phyloP scores from a whole-genome alignment of 2,888 invertebrate genomes.

The Orchesellides sinensis region DNA sequence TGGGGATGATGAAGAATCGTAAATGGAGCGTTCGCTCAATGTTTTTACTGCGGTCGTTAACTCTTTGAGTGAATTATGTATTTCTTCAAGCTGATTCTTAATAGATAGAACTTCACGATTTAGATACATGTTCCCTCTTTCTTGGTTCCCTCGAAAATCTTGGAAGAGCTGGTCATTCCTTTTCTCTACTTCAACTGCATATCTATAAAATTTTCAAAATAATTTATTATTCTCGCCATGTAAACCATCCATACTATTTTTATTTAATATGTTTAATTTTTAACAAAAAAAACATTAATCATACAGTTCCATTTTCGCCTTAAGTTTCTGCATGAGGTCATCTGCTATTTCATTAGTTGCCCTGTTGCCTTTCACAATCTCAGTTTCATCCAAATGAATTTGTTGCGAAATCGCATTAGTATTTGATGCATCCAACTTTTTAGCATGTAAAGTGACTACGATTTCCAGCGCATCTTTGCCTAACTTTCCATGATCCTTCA shows the following conservation, averaged over 20 bases:
- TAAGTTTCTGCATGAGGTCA: constrained; percentile 72
- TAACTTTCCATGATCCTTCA: constrained; percentile 74
- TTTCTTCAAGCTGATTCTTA: constrained; percentile 72
- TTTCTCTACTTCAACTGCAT: constrained; percentile 69
- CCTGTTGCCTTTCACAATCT: constrained; percentile 14
- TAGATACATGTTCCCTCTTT: constrained; percentile 64
- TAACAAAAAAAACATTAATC: constrained; percentile 20
- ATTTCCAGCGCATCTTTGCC: constrained; percentile 75
- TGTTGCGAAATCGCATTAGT: constrained; percentile 68
- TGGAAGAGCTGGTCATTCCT: constrained; percentile 69
- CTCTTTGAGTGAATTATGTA: constrained; percentile 70
- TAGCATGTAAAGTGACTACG: constrained; percentile 72
- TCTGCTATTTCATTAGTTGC: constrained; percentile 70
- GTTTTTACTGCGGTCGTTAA: constrained; percentile 68
- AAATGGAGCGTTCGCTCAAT: constrained; percentile 69
- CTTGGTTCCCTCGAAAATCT: constrained; percentile 70
- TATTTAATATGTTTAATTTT: no score
- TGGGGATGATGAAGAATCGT: constrained; percentile 61
- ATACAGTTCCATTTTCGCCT: constrained; percentile 74
- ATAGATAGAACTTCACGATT: constrained; percentile 70
- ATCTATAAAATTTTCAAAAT: constrained; percentile 57
- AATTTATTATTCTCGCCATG: no score
- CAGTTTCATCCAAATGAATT: constrained; percentile 51
- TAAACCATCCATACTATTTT: no score
- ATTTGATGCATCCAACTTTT: constrained; percentile 69